Evolutionary conservation across 2,888 invertebrate genomes (phyloP).

Genomic region (Thyatira batis): DNA sequence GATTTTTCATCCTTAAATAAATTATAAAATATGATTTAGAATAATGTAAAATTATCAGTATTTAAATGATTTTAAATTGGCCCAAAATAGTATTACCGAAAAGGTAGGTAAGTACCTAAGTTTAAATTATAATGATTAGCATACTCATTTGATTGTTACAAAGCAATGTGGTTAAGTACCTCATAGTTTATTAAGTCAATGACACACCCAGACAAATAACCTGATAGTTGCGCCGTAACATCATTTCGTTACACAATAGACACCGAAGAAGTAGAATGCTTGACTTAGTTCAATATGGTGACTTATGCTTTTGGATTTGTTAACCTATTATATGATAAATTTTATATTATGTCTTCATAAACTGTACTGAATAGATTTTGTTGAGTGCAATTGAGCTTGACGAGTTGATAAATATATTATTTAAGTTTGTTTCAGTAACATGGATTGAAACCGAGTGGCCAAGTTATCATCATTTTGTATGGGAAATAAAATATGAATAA

Average conservation of each 20-base stretch:
- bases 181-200: background rate
- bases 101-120: too few species aligned
- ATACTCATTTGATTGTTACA: background rate
- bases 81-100: too few species aligned
- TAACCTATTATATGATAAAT: too few species aligned
- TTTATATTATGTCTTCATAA: too few species aligned
- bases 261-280: background rate
- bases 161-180: background rate
- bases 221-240: background rate
- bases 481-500: background rate
- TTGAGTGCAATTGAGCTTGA: too few species aligned
- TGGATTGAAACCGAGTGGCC: too few species aligned
- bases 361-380: too few species aligned
- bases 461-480: too few species aligned
- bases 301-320: too few species aligned
- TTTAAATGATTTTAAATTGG: too few species aligned
- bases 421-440: too few species aligned
- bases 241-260: background rate
- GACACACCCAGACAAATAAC: constrained; percentile 1
- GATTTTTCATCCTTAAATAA: constrained; percentile 63
- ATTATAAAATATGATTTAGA: constrained; percentile 1
- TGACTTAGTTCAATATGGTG: background rate
- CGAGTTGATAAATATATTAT: too few species aligned
- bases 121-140: background rate
- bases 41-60: background rate